Percentiles rank a stretch among this genome's conserved stretches.
These are phyloP conservation scores for Chaetura pelagica DNA, from an alignment of 2,113 vertebrate species.

Conservation along the genomic window DNA sequence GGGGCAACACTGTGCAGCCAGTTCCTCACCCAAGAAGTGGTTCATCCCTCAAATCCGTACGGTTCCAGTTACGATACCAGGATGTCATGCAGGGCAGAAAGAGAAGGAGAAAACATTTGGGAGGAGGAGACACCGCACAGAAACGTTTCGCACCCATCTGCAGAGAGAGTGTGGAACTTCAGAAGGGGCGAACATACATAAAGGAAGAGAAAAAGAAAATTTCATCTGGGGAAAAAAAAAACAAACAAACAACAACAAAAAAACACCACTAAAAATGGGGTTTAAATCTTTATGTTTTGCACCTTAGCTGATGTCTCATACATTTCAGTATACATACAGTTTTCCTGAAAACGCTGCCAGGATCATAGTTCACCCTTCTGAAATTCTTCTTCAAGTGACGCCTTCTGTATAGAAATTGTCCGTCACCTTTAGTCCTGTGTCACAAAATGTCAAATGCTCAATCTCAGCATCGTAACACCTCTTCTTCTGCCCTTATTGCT, in stretches of 20 bases:
- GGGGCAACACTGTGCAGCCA: too few species aligned
- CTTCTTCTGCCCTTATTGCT: not conserved
- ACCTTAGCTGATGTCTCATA: not conserved
- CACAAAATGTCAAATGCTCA: not conserved
- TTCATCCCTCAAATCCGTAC: too few species aligned
- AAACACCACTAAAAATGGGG: not conserved
- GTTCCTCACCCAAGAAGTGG: too few species aligned
- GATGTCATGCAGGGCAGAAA: too few species aligned
- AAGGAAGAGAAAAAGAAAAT: not conserved
- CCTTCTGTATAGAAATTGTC: not conserved
- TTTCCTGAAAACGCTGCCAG: not conserved
- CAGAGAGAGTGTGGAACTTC: not conserved
- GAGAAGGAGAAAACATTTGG: not conserved
- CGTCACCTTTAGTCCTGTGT: accelerated
- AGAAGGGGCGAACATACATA: accelerated
- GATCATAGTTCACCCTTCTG: not conserved
- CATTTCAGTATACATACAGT: not conserved
- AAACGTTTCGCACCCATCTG: not conserved
- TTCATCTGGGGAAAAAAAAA: accelerated
- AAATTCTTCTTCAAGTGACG: not conserved
- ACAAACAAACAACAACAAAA: too few species aligned
- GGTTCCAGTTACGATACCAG: too few species aligned
- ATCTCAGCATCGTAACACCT: accelerated
- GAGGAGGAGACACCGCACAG: not conserved
- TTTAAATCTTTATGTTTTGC: not conserved